Conservation (phyloP, 1,140 invertebrate species). For the Vanessa atalanta region DNA sequence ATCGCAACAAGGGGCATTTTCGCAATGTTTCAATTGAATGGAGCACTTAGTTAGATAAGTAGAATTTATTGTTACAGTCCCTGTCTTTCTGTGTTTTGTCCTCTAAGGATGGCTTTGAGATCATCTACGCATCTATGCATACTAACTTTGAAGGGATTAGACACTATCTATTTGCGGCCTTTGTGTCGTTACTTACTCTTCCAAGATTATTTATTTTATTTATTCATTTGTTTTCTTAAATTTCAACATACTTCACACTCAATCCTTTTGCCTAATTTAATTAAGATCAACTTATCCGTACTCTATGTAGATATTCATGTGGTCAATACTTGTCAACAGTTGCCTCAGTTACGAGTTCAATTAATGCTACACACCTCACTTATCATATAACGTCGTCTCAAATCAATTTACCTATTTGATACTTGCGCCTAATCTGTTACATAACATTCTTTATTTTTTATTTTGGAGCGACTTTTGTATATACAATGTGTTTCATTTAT, state of each 20-base stretch:
- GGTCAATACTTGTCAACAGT: background rate
- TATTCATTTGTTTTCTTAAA: background rate
- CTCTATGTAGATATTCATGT: background rate
- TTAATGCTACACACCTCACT: background rate
- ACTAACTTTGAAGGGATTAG: conserved; percentile 4
- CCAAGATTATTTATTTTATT: background rate
- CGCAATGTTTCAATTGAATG: conserved; percentile 74
- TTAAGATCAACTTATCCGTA: background rate
- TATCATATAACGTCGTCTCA: background rate
- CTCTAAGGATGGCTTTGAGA: conserved; percentile 40
- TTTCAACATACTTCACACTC: background rate
- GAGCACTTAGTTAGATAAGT: conserved; percentile 67
- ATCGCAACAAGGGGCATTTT: conserved; percentile 68
- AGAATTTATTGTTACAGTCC: conserved; percentile 62
- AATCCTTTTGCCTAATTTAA: background rate
- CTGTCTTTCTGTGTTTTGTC: conserved; percentile 40
- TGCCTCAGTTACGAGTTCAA: background rate
- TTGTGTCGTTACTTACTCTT: background rate
- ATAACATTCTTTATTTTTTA: background rate
- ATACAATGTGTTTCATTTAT: too few species aligned
- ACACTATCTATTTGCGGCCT: background rate
- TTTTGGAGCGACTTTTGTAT: too few species aligned
- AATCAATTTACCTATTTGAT: background rate
- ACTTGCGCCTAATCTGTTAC: background rate
- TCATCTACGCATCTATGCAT: conserved; percentile 31